phyloP scores from a whole-genome alignment of 1,140 invertebrate genomes.

The Eciton burchellii region DNA sequence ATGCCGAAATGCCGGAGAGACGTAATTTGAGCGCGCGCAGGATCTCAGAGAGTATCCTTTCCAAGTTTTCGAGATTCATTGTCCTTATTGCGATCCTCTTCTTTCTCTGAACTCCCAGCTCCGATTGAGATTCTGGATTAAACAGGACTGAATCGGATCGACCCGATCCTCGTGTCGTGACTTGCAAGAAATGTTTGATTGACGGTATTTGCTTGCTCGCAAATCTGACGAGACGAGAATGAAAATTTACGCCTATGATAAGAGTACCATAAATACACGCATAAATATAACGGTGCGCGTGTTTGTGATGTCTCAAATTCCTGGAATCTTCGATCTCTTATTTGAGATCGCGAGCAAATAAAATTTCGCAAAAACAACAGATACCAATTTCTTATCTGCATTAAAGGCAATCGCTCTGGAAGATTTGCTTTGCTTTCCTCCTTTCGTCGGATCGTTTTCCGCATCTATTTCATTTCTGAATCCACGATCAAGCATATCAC shows the following conservation, averaged over 20 bases:
- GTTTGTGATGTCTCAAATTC: constrained; percentile 13
- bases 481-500: no score
- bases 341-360: constrained; percentile 31
- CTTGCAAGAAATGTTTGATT: constrained; percentile 54
- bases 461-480: no score
- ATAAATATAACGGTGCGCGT: neutral
- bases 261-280: constrained; percentile 60
- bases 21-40: neutral
- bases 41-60: no score
- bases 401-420: neutral
- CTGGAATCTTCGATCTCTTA: constrained; percentile 35
- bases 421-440: neutral
- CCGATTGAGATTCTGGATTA: constrained; percentile 10
- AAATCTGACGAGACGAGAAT: constrained; percentile 58
- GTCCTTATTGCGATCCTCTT: no score
- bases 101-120: neutral
- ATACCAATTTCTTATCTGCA: constrained; percentile 5
- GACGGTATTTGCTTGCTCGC: constrained; percentile 26
- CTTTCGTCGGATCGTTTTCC: neutral
- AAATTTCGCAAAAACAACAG: constrained; percentile 22
- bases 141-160: constrained; percentile 2
- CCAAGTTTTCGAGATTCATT: no score
- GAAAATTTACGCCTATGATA: constrained; percentile 71
- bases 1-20: neutral
- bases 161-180: constrained; percentile 50